Percentiles rank a stretch among this genome's conserved stretches.
phyloP scores from a whole-genome alignment of 2,797 vertebrate genomes.

The Xenops minutus region DNA sequence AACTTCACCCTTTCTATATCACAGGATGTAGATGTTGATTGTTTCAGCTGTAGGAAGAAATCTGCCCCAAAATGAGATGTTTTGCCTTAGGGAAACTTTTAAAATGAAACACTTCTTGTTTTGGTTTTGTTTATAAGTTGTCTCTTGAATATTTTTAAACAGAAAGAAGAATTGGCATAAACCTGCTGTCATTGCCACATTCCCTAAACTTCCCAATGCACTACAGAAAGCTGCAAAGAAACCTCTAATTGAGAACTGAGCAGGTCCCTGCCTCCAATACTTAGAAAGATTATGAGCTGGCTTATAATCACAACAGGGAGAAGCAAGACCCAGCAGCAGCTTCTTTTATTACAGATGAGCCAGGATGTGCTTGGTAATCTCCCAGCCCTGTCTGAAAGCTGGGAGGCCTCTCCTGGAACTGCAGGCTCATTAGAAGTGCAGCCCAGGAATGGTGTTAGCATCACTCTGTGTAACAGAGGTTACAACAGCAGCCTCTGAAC shows the following conservation, averaged over 20 bases:
- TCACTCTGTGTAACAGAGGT: background rate
- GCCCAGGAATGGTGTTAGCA: background rate
- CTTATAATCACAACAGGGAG: background rate
- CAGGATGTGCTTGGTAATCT: background rate
- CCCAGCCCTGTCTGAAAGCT: background rate
- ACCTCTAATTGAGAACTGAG: background rate
- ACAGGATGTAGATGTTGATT: background rate
- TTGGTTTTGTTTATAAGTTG: background rate
- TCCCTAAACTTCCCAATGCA: background rate
- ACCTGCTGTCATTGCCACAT: background rate
- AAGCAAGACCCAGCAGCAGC: background rate
- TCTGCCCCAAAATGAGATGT: background rate
- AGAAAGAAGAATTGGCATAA: background rate
- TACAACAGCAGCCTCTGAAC: background rate
- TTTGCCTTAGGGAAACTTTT: background rate
- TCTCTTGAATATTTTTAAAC: background rate
- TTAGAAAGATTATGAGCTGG: background rate
- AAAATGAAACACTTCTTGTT: background rate
- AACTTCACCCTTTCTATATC: background rate
- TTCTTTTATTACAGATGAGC: background rate
- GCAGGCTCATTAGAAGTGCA: constrained; percentile 24
- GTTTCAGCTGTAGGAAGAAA: background rate
- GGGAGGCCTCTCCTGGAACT: constrained; percentile 17
- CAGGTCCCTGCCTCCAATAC: background rate
- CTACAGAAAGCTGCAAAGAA: background rate